Conservation (phyloP, 2,113 vertebrate genomes). For the Lipophrys pholis region DNA sequence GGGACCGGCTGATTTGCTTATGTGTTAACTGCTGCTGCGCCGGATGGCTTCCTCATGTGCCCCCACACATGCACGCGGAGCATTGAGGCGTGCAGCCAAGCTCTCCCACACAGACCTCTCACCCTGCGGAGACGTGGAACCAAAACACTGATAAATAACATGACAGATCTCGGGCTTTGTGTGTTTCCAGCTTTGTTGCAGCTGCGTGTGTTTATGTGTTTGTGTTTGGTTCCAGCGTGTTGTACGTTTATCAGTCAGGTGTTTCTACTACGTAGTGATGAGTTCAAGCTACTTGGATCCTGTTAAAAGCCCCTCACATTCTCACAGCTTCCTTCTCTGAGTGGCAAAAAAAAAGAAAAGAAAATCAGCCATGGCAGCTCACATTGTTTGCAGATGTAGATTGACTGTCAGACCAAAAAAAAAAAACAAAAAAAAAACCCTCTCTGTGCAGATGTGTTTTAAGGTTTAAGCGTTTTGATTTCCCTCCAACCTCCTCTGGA, state of each 20-base stretch:
- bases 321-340: not conserved
- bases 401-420: constrained; percentile 8
- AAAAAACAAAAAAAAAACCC: constrained; percentile 22
- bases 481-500: constrained; percentile 9
- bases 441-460: constrained; percentile 32
- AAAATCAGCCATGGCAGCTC: constrained; percentile 10
- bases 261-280: constrained; percentile 14
- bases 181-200: constrained; percentile 22
- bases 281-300: constrained; percentile 18
- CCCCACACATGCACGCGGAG: constrained; percentile 27
- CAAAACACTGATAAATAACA: constrained; percentile 24
- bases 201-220: constrained; percentile 17
- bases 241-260: constrained; percentile 51
- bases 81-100: constrained; percentile 22
- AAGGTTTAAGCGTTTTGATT: constrained; percentile 28
- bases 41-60: constrained; percentile 67
- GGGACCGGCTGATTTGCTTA: constrained; percentile 41
- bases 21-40: constrained; percentile 52
- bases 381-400: constrained; percentile 59
- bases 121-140: not conserved
- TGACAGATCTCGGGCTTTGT: not conserved
- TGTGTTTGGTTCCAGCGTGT: not conserved
- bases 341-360: not conserved
- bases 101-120: constrained; percentile 31
- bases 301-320: constrained; percentile 24